Base-by-base conservation (phyloP, 2,888 invertebrate species). In the Ferdinandea cuprea region DNA sequence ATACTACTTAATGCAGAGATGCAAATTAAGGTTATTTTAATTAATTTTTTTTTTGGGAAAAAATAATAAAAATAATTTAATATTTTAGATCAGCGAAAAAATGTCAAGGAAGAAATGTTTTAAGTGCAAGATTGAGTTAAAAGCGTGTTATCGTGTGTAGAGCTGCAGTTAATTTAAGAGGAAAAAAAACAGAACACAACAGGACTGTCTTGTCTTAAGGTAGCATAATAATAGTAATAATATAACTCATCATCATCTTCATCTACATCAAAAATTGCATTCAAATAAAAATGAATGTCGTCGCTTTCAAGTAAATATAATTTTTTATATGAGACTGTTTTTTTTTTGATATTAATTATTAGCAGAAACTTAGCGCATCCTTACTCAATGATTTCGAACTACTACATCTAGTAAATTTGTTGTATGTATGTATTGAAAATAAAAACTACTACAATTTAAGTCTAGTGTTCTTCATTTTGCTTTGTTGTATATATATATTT, bases 311-410 rank as follows among this genome's bases (percentile, higher is more conserved):
- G 61, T 69, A 58, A 50, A 37, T 46, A 30, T 46, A 21, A 19
- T 42, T 28, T 37, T 42, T 50, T 52, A 11, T 35, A 9, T 35
- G 9, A 17, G 21, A 30, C 32, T 50, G 13, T 28, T 37, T 65
- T 66, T 59, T 48, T 69, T 21, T 42, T 42, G 7, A 37, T 21
- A 48, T 48, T 4, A 30, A 35, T 72, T 83, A 83, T 83, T 83
- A 83, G 78, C 78, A 83, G 78, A 83, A 83, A 83, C 83, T 83
- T 83, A 83, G 78, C 78, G 83, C 78, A 78, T 78, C 83, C 78
- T 78, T 83, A 40, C 40, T 59, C 17, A 66, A 72, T 71, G 40
- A 42, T 63, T n/a, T 61, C 46, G 54, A 83, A 78, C 73, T 52
- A 83, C 78, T 78, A 83, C 61, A 78, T 68, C 61, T 83, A 68